These are phyloP conservation scores for Mamestra configurata DNA, from an alignment of 1,140 invertebrate genomes.

Conservation along the genomic window DNA sequence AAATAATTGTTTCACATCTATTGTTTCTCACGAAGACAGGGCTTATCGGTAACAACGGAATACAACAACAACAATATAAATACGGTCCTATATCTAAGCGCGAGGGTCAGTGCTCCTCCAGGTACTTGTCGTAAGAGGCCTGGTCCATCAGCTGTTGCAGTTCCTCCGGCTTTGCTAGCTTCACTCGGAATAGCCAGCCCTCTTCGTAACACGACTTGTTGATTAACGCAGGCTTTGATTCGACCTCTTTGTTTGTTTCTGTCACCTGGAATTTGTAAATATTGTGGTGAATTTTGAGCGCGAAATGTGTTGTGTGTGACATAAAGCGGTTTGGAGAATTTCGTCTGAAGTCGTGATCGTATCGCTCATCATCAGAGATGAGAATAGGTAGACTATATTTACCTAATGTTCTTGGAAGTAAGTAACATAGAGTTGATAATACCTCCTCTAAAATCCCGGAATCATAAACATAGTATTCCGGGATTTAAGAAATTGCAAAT, in stretches of 20 bases:
- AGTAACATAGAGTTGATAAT: no score
- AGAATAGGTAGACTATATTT: no score
- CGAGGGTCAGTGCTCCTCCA: conserved; percentile 69
- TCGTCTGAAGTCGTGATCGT: no score
- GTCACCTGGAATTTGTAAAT: conserved; percentile 88
- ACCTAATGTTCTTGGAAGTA: no score
- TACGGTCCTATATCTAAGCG: conserved; percentile 29
- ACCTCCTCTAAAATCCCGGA: no score
- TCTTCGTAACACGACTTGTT: conserved; percentile 97
- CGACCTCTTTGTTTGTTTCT: conserved; percentile 93
- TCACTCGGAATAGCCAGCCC: conserved; percentile 97
- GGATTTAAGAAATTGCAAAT: no score
- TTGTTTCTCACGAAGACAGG: neutral
- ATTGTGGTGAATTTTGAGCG: no score
- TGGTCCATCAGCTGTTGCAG: conserved; percentile 92
- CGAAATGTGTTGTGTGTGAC: no score
- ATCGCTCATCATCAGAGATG: no score
- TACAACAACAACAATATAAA: conserved; percentile 47
- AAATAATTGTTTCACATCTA: neutral
- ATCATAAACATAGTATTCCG: no score
- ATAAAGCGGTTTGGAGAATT: no score
- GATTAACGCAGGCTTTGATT: conserved; percentile 89
- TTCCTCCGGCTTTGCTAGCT: conserved; percentile 92
- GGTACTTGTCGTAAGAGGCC: conserved; percentile 69
- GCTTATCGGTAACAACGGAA: neutral